Evolutionary conservation across 2,113 vertebrate species (phyloP).

Genomic region (Pachypanchax playfairii): DNA sequence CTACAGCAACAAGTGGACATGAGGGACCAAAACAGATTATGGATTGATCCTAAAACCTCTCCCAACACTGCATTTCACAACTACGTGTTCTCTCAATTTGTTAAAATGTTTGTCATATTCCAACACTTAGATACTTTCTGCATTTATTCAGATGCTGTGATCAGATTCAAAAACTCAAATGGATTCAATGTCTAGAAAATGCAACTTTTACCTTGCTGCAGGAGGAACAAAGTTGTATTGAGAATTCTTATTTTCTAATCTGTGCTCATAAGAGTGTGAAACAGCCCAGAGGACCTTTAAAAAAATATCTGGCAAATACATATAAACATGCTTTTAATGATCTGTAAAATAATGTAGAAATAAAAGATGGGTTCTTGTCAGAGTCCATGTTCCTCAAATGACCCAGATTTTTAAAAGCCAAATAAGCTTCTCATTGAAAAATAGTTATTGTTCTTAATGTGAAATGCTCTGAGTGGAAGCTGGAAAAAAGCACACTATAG

Average conservation of each 20-base stretch:
- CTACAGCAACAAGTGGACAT: background rate
- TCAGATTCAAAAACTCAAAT: too few relatives aligned
- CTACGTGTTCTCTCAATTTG: background rate
- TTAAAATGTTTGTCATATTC: too few relatives aligned
- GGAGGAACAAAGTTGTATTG: too few relatives aligned
- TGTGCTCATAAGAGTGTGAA: too few relatives aligned
- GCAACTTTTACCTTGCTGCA: too few relatives aligned
- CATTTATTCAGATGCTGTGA: background rate
- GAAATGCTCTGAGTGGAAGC: conserved; percentile 3
- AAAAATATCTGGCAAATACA: background rate
- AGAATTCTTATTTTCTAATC: too few relatives aligned
- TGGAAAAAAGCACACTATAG: conserved; percentile 4
- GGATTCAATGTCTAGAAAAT: too few relatives aligned
- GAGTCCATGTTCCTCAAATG: background rate
- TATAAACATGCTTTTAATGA: conserved; percentile 12
- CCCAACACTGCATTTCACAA: background rate
- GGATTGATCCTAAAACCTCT: conserved; percentile 13
- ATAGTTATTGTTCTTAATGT: conserved; percentile 14
- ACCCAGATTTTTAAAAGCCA: conserved; percentile 1
- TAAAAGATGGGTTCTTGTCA: background rate
- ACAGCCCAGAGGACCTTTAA: background rate
- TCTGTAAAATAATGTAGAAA: background rate
- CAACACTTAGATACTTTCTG: too few relatives aligned
- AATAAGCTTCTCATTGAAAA: conserved; percentile 2
- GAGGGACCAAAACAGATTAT: background rate